phyloP scores from a whole-genome alignment of 2,888 invertebrate species.

The Agrotis segetum region DNA sequence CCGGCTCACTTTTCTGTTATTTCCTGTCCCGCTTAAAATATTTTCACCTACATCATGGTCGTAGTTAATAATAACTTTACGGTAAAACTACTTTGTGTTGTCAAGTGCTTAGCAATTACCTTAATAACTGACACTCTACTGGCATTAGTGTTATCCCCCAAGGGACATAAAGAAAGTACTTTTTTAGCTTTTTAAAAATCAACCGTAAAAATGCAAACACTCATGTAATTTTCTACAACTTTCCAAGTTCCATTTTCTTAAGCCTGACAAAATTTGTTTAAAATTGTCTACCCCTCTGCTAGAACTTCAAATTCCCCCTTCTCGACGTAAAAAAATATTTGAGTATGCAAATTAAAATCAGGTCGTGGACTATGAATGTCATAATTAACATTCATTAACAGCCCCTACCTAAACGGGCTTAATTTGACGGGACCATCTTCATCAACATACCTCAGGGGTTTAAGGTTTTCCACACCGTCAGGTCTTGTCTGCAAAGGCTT shows the following conservation, averaged over 20 bases:
- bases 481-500: slow-evolving; percentile 72
- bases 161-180: slow-evolving; percentile 17
- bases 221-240: neutral
- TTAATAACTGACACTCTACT: slow-evolving; percentile 41
- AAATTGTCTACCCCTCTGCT: slow-evolving; percentile 1
- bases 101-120: slow-evolving; percentile 46
- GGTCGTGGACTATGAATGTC: slow-evolving; percentile 57
- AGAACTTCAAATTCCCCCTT: slow-evolving; percentile 16
- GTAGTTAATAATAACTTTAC: slow-evolving; percentile 33
- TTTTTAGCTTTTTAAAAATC: slow-evolving; percentile 29
- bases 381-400: slow-evolving; percentile 60
- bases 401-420: slow-evolving; percentile 60
- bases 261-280: slow-evolving; percentile 10
- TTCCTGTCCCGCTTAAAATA: slow-evolving; percentile 15
- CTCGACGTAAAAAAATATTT: slow-evolving; percentile 43
- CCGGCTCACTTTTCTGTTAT: slow-evolving; percentile 16
- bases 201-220: neutral
- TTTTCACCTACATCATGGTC: slow-evolving; percentile 3
- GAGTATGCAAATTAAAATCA: slow-evolving; percentile 55
- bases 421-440: slow-evolving; percentile 80
- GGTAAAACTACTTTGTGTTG: slow-evolving; percentile 31
- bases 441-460: slow-evolving; percentile 81
- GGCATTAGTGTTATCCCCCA: slow-evolving; percentile 38
- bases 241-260: slow-evolving; percentile 15
- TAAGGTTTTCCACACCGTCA: slow-evolving; percentile 79